Evolutionary conservation across 2,113 vertebrate species (phyloP), one percentile per base, ranked within the genome.

Genomic region (Psephotus haematonotus): DNA sequence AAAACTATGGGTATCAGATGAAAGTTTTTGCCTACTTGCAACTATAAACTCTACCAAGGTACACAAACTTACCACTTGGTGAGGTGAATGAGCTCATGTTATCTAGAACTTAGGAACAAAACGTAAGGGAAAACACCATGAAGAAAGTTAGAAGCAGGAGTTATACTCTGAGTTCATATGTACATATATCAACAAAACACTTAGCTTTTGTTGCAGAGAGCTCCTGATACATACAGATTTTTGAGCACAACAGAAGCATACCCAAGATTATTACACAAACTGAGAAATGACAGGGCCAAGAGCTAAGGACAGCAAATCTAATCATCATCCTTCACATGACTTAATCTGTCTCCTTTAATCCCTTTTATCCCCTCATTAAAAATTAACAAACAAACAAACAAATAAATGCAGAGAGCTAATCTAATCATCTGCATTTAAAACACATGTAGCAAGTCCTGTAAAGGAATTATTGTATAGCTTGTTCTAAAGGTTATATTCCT

Each of bases 21-120:
- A 62, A 92, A 82, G 33, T 57, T 67, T 84, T 76, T 37, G 28
- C 49, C 49, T 88, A 76, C 27, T 77, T 23, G 59, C 37, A 81
- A 31, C 59, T 83, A 86, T 6, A 41, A 69, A 52, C 62, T 71
- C 46, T 57, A 29, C 15, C 7, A 59, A 76, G 52, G 18, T 82
- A 6, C 65, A 78, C 11, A 15, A 91, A 92, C 97, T 98, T 98
- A 98, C 98, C 97, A 91, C 94, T 95, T 43, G 93, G 95, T 82
- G 97, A 95, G 53, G 88, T 91, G 77, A 82, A 95, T 46, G 77
- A 92, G 83, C 90, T 95, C 93, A 96, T 92, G 82, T 90, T 97
- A 96, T 97, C 95, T 70, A 98, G 96, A 92, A 97, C 97, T 98
- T 97, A 63, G 82, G 93, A 92, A 82, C 1, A 95, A 44, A 91